Evolutionary conservation across 2,888 invertebrate genomes (phyloP).

Genomic region (Diachrysia chrysitis): DNA sequence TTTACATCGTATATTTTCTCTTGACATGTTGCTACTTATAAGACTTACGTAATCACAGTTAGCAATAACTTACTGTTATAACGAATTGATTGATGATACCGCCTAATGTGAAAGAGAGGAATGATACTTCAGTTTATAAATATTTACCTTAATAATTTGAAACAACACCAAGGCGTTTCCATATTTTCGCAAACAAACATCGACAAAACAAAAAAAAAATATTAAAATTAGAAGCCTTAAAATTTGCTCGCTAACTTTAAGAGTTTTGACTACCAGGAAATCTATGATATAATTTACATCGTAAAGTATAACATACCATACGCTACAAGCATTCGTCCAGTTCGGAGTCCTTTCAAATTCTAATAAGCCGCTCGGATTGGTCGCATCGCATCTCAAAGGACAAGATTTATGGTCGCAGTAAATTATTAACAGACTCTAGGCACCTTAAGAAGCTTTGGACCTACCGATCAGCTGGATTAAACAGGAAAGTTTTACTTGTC

Average conservation of each 20-base stretch:
- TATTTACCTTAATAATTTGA: neutral
- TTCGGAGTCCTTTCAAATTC: neutral
- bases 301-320: neutral
- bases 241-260: neutral
- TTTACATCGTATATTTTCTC: conserved; percentile 9
- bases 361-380: neutral
- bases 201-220: too few relatives aligned
- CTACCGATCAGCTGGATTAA: neutral
- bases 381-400: neutral
- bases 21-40: conserved; percentile 13
- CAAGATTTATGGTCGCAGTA: neutral
- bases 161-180: too few relatives aligned
- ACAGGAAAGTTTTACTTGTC: neutral
- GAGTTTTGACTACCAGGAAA: neutral
- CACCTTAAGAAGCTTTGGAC: neutral
- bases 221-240: neutral
- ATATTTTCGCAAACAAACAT: too few relatives aligned
- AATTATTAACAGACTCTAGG: neutral
- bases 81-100: conserved; percentile 26
- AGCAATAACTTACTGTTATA: conserved; percentile 14
- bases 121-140: neutral
- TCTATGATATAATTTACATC: neutral
- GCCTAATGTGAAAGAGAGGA: neutral
- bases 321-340: neutral
- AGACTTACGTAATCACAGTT: conserved; percentile 25